Conservation (phyloP, 2,888 invertebrate species). For the Megalurothrips usitatus region DNA sequence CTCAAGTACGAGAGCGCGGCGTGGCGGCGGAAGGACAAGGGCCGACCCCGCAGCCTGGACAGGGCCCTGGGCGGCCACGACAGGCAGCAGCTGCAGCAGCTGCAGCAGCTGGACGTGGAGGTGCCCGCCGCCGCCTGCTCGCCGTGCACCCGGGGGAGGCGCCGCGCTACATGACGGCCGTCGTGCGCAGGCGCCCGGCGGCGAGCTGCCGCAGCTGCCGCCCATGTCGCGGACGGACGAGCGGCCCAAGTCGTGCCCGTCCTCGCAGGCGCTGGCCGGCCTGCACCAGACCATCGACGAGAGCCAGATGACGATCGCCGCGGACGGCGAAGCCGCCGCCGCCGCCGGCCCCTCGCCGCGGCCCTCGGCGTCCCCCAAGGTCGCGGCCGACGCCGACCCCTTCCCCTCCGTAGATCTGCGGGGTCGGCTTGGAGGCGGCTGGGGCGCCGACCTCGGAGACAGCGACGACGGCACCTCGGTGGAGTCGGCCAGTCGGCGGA, state of each 20-base stretch:
- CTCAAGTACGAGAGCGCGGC: slow-evolving; percentile 7
- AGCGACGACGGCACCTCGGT: neutral
- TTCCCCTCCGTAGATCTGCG: neutral
- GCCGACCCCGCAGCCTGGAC: neutral
- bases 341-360: neutral
- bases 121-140: no score
- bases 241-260: neutral
- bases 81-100: neutral
- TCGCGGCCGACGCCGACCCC: neutral
- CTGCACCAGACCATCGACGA: slow-evolving; percentile 14
- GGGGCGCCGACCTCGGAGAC: neutral
- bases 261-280: neutral
- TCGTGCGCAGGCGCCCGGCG: neutral
- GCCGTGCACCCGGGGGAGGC: no score
- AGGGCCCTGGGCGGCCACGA: neutral
- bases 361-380: neutral
- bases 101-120: neutral
- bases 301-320: slow-evolving; percentile 3
- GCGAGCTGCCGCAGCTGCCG: neutral
- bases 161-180: no score
- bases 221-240: neutral
- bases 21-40: neutral
- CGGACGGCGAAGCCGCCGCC: neutral
- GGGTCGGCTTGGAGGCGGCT: neutral
- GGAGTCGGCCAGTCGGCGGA: neutral